A percentile compares a stretch with the other conserved stretches of the same genome.
These are phyloP conservation scores for Carassius gibelio DNA, from an alignment of 2,113 vertebrate genomes.

Conservation along the genomic window DNA sequence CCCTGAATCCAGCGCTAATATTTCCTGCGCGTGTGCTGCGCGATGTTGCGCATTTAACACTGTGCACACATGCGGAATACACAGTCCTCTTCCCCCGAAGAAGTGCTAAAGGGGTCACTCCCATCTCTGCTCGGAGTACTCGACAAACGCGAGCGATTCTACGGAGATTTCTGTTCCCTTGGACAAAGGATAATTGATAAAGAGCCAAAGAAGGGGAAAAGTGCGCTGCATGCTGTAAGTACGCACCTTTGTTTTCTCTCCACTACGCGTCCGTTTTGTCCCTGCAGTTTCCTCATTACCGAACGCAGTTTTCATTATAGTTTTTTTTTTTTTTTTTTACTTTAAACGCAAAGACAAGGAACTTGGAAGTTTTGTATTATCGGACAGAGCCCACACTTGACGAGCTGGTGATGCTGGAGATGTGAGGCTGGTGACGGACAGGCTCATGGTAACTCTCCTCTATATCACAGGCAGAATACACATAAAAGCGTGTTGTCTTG, in stretches of 20 bases:
- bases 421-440: slow-evolving; percentile 1
- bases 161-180: background rate
- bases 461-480: background rate
- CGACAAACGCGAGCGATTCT: slow-evolving; percentile 7
- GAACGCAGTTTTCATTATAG: background rate
- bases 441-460: background rate
- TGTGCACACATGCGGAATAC: slow-evolving; percentile 32
- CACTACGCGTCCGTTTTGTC: background rate
- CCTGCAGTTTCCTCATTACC: background rate
- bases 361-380: slow-evolving; percentile 8
- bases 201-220: slow-evolving; percentile 13
- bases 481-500: background rate
- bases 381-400: background rate
- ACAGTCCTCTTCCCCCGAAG: background rate
- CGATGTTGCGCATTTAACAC: slow-evolving; percentile 18
- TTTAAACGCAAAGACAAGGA: background rate
- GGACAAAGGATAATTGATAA: slow-evolving; percentile 5
- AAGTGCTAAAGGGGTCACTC: slow-evolving; percentile 7
- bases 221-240: slow-evolving; percentile 25
- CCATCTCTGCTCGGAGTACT: slow-evolving; percentile 3
- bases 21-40: background rate
- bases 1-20: slow-evolving; percentile 28
- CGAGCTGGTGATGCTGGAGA: slow-evolving; percentile 3
- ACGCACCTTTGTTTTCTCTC: background rate
- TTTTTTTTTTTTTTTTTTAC: background rate